phyloP scores from a whole-genome alignment of 2,113 vertebrate genomes.

The Gobiocypris rarus region DNA sequence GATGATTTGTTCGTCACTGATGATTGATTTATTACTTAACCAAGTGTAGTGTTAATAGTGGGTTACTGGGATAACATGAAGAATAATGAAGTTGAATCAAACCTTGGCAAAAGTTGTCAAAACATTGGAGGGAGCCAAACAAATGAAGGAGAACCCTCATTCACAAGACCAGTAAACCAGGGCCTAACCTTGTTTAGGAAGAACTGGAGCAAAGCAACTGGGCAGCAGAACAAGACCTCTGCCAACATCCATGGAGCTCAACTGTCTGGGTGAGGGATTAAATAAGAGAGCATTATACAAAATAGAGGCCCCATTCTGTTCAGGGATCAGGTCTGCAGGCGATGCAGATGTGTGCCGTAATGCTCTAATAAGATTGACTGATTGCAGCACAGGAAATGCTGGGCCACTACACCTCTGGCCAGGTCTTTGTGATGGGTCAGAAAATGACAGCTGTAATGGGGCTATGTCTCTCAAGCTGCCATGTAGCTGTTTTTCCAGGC shows the following conservation, averaged over 20 bases:
- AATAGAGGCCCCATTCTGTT: conserved; percentile 38
- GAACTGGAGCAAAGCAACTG: conserved; percentile 36
- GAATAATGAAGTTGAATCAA: conserved; percentile 1
- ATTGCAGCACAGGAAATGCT: conserved; percentile 31
- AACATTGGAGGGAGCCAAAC: not conserved
- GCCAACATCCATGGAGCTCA: conserved; percentile 42
- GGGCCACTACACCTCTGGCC: conserved; percentile 34
- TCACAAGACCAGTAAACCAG: not conserved
- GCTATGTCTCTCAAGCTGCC: conserved; percentile 13
- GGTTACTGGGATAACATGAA: not conserved
- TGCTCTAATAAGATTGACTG: conserved; percentile 43
- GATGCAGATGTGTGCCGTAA: conserved; percentile 46
- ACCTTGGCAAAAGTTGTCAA: not conserved
- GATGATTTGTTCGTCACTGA: not conserved
- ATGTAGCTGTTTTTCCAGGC: conserved; percentile 8
- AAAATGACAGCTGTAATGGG: conserved; percentile 36
- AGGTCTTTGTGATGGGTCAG: conserved; percentile 33
- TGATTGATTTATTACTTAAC: not conserved
- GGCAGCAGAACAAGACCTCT: conserved; percentile 42
- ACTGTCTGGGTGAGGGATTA: conserved; percentile 44
- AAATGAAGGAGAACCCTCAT: not conserved
- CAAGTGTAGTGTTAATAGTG: not conserved
- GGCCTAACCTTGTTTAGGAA: conserved; percentile 13
- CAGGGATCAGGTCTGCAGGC: conserved; percentile 46
- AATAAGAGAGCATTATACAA: conserved; percentile 49